These are phyloP conservation scores for Ricordea florida DNA, from an alignment of 92 coral and sea anemone species.

Conservation along the genomic window DNA sequence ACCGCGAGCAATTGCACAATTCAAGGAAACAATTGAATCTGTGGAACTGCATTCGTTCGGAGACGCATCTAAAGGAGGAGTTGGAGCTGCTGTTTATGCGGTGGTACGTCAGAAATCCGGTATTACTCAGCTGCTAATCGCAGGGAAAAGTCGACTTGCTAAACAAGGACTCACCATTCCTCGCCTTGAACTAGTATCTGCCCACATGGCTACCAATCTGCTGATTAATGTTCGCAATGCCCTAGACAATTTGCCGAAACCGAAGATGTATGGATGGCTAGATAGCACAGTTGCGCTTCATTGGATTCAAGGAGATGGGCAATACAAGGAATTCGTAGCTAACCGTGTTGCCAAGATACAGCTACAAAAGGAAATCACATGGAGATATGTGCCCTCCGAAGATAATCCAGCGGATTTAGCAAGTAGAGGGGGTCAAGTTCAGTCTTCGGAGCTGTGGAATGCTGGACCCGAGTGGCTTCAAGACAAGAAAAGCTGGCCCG, in stretches of 20 bases:
- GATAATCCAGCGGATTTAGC: slow-evolving; percentile 54
- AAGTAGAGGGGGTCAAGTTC: slow-evolving; percentile 32
- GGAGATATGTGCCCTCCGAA: slow-evolving; percentile 32
- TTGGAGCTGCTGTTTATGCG: slow-evolving; percentile 29
- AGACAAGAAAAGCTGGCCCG: neutral
- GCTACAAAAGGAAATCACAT: neutral
- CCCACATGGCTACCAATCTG: slow-evolving; percentile 29
- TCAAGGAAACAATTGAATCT: neutral
- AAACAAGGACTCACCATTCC: slow-evolving; percentile 36
- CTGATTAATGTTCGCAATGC: neutral
- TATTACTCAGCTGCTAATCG: neutral
- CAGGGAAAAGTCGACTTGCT: slow-evolving; percentile 12
- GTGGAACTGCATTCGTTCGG: slow-evolving; percentile 4
- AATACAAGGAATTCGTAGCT: slow-evolving; percentile 29
- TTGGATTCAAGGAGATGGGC: slow-evolving; percentile 37
- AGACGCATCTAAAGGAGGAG: slow-evolving; percentile 8
- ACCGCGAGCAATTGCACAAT: neutral
- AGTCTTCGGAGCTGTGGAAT: slow-evolving; percentile 1
- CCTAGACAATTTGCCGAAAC: neutral
- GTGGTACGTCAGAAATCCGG: slow-evolving; percentile 20
- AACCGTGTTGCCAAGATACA: slow-evolving; percentile 29
- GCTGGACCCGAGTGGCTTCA: slow-evolving; percentile 12
- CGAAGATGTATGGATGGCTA: slow-evolving; percentile 18
- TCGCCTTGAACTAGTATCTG: slow-evolving; percentile 11
- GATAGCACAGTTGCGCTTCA: slow-evolving; percentile 45